Conservation (phyloP, 2,888 invertebrate species). For the Drosophila affinis region DNA sequence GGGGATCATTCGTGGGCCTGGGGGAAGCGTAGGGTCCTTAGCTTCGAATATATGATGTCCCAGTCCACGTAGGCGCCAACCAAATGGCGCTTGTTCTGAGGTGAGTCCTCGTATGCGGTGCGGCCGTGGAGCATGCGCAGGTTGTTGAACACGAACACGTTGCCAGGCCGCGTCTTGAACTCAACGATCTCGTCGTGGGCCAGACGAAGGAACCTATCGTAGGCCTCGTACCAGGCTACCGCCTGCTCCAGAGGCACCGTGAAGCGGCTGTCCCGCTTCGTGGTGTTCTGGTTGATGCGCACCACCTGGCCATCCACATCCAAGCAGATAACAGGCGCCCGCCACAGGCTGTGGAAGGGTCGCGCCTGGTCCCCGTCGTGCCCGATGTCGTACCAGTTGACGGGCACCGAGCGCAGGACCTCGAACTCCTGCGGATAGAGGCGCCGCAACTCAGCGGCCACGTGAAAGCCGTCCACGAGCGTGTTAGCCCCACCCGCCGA, state of each 20-base stretch:
- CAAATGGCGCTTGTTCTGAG: constrained; percentile 85
- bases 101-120: constrained; percentile 86
- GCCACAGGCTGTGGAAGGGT: constrained; percentile 86
- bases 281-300: constrained; percentile 89
- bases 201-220: constrained; percentile 86
- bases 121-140: constrained; percentile 89
- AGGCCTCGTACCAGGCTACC: constrained; percentile 88
- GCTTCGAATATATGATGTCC: constrained; percentile 89
- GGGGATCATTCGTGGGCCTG: neutral
- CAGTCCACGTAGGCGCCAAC: constrained; percentile 90
- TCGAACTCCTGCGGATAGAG: constrained; percentile 86
- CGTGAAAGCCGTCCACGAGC: constrained; percentile 87
- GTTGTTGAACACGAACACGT: constrained; percentile 90
- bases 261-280: constrained; percentile 88
- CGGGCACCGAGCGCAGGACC: constrained; percentile 86
- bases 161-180: constrained; percentile 87
- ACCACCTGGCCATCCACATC: constrained; percentile 85
- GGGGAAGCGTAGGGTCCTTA: constrained; percentile 58
- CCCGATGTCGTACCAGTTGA: constrained; percentile 90
- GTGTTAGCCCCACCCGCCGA: constrained; percentile 88
- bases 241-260: constrained; percentile 86
- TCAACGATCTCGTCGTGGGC: constrained; percentile 86
- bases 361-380: constrained; percentile 85
- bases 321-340: constrained; percentile 86
- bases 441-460: constrained; percentile 86